Conservation (phyloP, 2,113 vertebrate species). For the Xenotilapia flavipinnis region DNA sequence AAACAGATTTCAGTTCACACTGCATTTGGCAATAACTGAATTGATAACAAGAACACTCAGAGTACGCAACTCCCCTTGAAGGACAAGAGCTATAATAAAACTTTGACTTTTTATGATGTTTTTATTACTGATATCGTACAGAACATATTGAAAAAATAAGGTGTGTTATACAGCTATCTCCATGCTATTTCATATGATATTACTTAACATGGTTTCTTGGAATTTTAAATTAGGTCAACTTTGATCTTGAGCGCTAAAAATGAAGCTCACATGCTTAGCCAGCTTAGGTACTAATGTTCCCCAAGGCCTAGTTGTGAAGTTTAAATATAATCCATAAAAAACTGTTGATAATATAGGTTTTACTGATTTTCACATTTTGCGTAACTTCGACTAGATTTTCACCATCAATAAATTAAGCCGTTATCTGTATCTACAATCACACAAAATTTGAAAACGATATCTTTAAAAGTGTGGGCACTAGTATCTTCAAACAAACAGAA, state of each 20-base stretch:
- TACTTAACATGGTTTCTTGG: not conserved
- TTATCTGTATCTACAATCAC: not conserved
- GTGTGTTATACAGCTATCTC: not conserved
- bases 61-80: fast-evolving
- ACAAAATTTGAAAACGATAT: not conserved
- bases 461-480: not conserved
- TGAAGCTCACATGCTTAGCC: not conserved
- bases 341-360: not conserved
- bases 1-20: not conserved
- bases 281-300: not conserved
- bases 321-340: not conserved
- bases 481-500: not conserved
- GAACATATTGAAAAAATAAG: not conserved
- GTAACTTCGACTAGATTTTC: fast-evolving
- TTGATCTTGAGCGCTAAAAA: not conserved
- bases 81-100: not conserved
- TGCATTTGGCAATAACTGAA: not conserved
- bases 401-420: not conserved
- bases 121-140: not conserved
- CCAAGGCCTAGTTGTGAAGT: not conserved
- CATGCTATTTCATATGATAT: not conserved
- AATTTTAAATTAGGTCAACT: not conserved
- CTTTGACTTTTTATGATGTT: not conserved
- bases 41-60: not conserved
- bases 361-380: not conserved